Conservation (phyloP, 2,113 vertebrate species). For the Acanthochromis polyacanthus region DNA sequence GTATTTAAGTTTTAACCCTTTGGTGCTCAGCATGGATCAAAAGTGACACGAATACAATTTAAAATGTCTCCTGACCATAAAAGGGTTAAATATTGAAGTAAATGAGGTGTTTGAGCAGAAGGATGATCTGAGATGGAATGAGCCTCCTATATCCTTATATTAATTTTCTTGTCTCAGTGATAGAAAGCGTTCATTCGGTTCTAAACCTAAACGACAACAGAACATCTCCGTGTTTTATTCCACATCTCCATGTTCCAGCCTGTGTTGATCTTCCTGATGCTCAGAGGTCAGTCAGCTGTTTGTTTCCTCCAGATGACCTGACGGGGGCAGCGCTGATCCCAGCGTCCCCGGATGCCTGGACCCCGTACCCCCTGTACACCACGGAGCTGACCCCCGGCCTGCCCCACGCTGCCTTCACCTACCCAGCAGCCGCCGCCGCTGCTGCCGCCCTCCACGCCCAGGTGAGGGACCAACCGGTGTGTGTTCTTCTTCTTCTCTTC, state of each 20-base stretch:
- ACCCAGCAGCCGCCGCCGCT: conserved; percentile 91
- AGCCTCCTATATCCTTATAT: too few species aligned
- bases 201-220: conserved; percentile 2
- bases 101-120: too few species aligned
- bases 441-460: conserved; percentile 96
- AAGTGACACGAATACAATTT: too few species aligned
- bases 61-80: too few species aligned
- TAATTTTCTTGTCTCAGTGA: not conserved
- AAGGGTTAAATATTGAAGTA: too few species aligned
- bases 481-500: conserved; percentile 28
- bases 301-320: conserved; percentile 91
- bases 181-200: not conserved
- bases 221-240: not conserved
- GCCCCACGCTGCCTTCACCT: conserved; percentile 95
- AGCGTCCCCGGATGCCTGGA: conserved; percentile 95
- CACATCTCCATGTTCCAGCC: not conserved
- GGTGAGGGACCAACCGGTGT: conserved; percentile 87
- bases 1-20: too few species aligned
- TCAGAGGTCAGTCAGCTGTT: conserved; percentile 26
- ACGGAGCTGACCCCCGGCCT: conserved; percentile 96
- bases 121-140: too few species aligned
- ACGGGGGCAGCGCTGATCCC: conserved; percentile 96
- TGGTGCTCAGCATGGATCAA: too few species aligned
- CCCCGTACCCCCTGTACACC: conserved; percentile 96
- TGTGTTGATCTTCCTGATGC: not conserved